Evolutionary conservation across 2,888 invertebrate genomes (phyloP).

Genomic region (Autographa pulchrina): DNA sequence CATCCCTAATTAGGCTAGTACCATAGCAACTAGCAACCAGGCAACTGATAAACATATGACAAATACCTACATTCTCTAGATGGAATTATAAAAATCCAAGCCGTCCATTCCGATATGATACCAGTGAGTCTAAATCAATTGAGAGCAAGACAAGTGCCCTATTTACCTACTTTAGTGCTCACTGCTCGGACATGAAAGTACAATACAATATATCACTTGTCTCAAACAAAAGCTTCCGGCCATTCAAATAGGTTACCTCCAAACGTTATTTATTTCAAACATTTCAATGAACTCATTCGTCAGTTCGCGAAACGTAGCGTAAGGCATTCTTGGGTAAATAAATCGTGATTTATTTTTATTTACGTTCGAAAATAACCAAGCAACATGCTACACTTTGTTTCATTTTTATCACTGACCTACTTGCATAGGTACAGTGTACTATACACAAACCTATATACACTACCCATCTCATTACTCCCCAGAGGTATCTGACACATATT

Average conservation of each 20-base stretch:
- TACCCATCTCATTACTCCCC: background rate
- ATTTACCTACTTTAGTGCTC: background rate
- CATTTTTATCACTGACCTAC: constrained; percentile 54
- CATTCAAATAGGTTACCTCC: constrained; percentile 5
- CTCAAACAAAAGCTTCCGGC: constrained; percentile 1
- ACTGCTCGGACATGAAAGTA: background rate
- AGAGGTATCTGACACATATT: constrained; percentile 6
- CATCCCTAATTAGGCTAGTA: too few species aligned
- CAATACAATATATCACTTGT: constrained; percentile 3
- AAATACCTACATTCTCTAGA: too few species aligned
- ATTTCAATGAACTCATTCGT: constrained; percentile 33
- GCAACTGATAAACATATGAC: too few species aligned
- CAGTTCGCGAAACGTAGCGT: constrained; percentile 17
- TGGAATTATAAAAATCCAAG: background rate
- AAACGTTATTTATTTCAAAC: constrained; percentile 3
- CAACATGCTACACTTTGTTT: constrained; percentile 29
- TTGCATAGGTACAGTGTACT: constrained; percentile 21
- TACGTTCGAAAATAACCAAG: constrained; percentile 26
- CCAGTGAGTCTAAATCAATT: background rate
- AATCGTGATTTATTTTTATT: constrained; percentile 27
- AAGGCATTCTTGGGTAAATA: constrained; percentile 26
- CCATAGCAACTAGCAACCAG: too few species aligned
- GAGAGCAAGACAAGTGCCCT: background rate
- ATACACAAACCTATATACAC: constrained; percentile 9
- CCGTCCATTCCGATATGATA: constrained; percentile 1